Evolutionary conservation across 2,888 invertebrate genomes (phyloP).

Genomic region (Heteromurus nitidus): DNA sequence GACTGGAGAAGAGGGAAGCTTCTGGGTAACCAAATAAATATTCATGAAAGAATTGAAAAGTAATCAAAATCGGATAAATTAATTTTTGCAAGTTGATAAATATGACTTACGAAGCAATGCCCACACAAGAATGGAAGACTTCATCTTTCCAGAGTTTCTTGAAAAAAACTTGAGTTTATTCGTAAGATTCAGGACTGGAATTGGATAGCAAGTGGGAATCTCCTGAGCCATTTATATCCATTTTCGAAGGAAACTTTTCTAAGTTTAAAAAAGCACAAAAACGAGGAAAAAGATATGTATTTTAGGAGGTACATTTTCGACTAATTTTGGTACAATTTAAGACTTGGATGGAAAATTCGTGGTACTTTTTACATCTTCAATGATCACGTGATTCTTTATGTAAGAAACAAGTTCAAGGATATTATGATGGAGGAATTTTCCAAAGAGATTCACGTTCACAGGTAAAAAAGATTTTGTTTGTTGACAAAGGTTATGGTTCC

Average conservation of each 20-base stretch:
- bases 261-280: neutral
- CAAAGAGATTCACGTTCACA: no score
- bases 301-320: neutral
- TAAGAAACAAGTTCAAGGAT: neutral
- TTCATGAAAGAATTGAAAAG: no score
- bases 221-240: no score
- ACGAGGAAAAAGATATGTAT: neutral
- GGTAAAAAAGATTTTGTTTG: no score
- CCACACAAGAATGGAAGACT: neutral
- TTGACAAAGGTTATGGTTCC: no score
- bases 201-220: no score
- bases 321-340: neutral
- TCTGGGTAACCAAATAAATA: neutral
- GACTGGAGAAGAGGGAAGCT: neutral
- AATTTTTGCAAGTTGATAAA: neutral
- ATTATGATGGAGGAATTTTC: neutral
- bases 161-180: no score
- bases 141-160: no score
- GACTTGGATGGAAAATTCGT: neutral
- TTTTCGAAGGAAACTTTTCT: neutral
- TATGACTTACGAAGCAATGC: neutral
- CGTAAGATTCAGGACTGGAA: no score
- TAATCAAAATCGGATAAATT: neutral
- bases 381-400: no score
- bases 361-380: no score